phyloP scores from a whole-genome alignment of 1,140 invertebrate species.

The Oryzaephilus surinamensis region DNA sequence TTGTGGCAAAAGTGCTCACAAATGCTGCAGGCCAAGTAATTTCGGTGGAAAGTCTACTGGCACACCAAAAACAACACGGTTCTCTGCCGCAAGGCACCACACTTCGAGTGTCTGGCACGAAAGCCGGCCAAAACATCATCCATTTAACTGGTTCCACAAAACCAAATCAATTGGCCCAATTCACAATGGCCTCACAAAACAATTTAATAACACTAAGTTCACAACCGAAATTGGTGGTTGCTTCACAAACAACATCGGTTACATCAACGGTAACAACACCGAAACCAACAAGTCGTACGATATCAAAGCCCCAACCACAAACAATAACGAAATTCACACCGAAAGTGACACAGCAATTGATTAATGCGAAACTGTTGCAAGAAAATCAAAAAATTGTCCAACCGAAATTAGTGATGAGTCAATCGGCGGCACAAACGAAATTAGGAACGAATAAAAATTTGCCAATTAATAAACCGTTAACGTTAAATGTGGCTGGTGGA shows the following conservation, averaged over 20 bases:
- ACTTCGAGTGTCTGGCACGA: conserved; percentile 36
- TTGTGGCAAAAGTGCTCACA: conserved; percentile 48
- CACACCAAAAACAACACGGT: conserved; percentile 44
- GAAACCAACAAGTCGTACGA: conserved; percentile 24
- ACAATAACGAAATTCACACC: conserved; percentile 19
- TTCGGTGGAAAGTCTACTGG: conserved; percentile 53
- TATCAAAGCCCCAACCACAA: conserved; percentile 15
- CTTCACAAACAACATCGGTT: conserved; percentile 16
- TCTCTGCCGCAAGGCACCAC: conserved; percentile 36
- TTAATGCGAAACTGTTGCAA: conserved; percentile 35
- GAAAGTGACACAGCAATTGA: conserved; percentile 31
- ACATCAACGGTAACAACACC: conserved; percentile 28
- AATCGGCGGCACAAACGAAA: conserved; percentile 22
- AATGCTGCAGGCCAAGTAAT: conserved; percentile 51
- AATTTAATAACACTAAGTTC: conserved; percentile 33
- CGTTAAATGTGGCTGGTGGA: conserved; percentile 14
- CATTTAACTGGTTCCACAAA: conserved; percentile 30
- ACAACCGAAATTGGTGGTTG: conserved; percentile 31
- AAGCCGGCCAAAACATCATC: conserved; percentile 35
- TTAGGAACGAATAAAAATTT: conserved; percentile 15
- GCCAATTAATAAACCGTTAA: conserved; percentile 16
- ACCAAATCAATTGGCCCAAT: conserved; percentile 33
- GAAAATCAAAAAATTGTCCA: conserved; percentile 27
- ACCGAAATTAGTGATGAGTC: conserved; percentile 27
- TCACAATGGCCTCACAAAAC: conserved; percentile 38